These are phyloP conservation scores for Sarcophaga carnaria DNA, from an alignment of 2,888 invertebrate species.

Conservation along the genomic window DNA sequence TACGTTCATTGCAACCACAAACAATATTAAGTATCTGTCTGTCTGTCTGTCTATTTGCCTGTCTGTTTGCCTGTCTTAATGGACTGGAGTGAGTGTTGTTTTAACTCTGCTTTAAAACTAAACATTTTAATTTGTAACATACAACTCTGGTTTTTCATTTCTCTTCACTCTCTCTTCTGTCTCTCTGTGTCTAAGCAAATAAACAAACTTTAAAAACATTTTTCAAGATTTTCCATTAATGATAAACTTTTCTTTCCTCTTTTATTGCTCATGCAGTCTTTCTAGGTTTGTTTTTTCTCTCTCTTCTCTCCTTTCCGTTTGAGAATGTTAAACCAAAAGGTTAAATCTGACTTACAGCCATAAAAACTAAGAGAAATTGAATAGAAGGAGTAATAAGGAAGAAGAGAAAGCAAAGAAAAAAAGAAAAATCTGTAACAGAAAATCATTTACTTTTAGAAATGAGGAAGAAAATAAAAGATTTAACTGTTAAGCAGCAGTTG, in stretches of 20 bases:
- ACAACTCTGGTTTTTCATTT: not conserved
- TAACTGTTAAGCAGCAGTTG: not conserved
- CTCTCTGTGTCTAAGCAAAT: not conserved
- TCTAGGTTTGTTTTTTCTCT: no score
- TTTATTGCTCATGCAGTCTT: no score
- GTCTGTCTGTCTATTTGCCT: not conserved
- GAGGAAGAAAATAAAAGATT: slow-evolving; percentile 1
- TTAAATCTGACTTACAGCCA: slow-evolving; percentile 29
- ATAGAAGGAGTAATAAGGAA: slow-evolving; percentile 21
- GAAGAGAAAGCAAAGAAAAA: not conserved
- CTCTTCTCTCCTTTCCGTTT: no score
- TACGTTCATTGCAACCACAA: not conserved
- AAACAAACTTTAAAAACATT: slow-evolving; percentile 31
- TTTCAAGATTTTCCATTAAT: slow-evolving; percentile 51
- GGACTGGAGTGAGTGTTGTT: not conserved
- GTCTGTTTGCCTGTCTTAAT: not conserved
- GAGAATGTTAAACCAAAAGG: slow-evolving; percentile 37
- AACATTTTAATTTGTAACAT: slow-evolving; percentile 24
- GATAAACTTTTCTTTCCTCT: slow-evolving; percentile 23
- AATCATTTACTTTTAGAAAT: slow-evolving; percentile 44
- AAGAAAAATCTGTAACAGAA: not conserved
- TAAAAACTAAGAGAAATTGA: not conserved
- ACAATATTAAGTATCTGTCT: slow-evolving; percentile 5
- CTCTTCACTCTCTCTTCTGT: not conserved
- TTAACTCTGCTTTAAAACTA: not conserved